Conservation (phyloP, 2,113 vertebrate species). For the Ameiurus melas region DNA sequence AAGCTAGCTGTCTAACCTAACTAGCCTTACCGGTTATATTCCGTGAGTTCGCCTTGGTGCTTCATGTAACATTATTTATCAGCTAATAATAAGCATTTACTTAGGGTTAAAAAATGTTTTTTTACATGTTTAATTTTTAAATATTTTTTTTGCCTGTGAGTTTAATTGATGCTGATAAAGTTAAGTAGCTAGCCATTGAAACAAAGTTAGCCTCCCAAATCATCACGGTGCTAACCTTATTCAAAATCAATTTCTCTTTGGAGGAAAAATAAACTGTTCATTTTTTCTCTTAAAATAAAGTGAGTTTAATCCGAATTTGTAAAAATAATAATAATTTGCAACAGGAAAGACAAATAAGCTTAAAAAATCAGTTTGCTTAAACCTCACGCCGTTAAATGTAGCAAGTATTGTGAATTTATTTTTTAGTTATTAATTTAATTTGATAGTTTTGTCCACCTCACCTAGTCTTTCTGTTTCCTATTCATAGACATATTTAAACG, state of each 20-base stretch:
- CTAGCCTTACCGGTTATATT: neutral
- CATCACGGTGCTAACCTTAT: neutral
- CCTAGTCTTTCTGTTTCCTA: neutral
- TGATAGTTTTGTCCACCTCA: neutral
- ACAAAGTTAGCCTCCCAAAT: neutral
- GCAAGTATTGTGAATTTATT: neutral
- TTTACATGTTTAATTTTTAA: neutral
- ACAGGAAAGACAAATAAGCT: neutral
- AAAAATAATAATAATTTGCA: neutral
- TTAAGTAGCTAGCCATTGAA: neutral
- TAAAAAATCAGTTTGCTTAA: no score
- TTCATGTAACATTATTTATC: neutral
- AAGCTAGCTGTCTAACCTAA: neutral
- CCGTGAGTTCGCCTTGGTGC: no score
- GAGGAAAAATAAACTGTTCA: neutral
- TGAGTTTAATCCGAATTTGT: neutral
- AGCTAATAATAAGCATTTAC: accelerated
- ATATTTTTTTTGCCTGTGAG: neutral
- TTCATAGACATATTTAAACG: neutral
- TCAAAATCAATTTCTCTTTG: neutral
- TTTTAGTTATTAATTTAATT: neutral
- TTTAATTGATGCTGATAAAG: neutral
- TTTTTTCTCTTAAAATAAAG: neutral
- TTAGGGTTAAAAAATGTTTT: no score
- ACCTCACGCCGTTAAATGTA: neutral